Percentiles rank a stretch among this genome's conserved stretches.
Evolutionary conservation across 1,140 invertebrate genomes (phyloP).

Genomic region (Brachionus koreanus): DNA sequence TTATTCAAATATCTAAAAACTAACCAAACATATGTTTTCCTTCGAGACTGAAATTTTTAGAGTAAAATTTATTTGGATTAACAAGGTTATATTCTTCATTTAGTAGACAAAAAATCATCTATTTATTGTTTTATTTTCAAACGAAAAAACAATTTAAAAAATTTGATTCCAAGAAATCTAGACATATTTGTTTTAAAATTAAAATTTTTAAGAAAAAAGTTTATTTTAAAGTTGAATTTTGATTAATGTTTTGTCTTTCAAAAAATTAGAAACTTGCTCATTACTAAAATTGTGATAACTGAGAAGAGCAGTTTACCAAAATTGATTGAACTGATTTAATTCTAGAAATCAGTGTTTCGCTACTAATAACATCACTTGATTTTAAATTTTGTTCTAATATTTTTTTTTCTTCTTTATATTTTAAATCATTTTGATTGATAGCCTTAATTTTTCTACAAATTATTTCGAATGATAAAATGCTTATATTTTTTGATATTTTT

Average conservation of each 20-base stretch:
- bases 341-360: not conserved
- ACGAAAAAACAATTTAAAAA: too few species aligned
- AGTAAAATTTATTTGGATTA: too few species aligned
- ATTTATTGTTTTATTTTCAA: too few species aligned
- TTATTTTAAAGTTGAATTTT: too few species aligned
- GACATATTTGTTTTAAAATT: too few species aligned
- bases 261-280: not conserved
- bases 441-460: not conserved
- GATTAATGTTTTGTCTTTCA: not conserved
- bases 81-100: too few species aligned
- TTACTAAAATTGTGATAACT: slow-evolving; percentile 7
- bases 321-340: slow-evolving; percentile 42
- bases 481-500: slow-evolving; percentile 7
- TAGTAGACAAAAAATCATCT: too few species aligned
- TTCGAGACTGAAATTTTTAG: too few species aligned
- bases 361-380: not conserved
- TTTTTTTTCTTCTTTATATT: slow-evolving; percentile 9
- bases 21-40: too few species aligned
- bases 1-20: too few species aligned
- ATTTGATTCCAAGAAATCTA: too few species aligned
- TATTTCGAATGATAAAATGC: not conserved
- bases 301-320: slow-evolving; percentile 18
- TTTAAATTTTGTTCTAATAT: not conserved
- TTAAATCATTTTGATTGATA: not conserved
- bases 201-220: too few species aligned